Conservation (phyloP, 2,888 invertebrate species). For the Penaeus monodon region DNA sequence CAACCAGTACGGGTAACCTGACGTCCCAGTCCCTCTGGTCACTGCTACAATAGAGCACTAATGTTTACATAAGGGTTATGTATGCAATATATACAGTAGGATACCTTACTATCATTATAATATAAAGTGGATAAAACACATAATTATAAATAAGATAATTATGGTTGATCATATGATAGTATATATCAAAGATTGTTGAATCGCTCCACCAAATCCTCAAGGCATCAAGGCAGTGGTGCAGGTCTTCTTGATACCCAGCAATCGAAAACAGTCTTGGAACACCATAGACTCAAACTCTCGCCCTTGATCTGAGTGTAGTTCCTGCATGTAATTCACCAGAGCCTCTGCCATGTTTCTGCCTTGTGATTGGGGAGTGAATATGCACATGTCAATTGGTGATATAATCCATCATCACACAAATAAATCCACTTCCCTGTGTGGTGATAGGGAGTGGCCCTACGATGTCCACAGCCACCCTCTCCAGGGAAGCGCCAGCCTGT, state of each 20-base stretch:
- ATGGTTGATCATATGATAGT: too few relatives aligned
- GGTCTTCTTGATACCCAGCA: slow-evolving; percentile 13
- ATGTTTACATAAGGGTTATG: too few relatives aligned
- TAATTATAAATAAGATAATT: too few relatives aligned
- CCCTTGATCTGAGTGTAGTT: slow-evolving; percentile 15
- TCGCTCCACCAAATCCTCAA: slow-evolving; percentile 12
- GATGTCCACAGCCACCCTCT: slow-evolving; percentile 11
- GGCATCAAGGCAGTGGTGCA: neutral
- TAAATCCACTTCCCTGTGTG: neutral
- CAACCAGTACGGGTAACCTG: neutral
- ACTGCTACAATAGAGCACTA: neutral
- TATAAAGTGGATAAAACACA: too few relatives aligned
- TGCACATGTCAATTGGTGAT: slow-evolving; percentile 2
- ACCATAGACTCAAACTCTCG: slow-evolving; percentile 16
- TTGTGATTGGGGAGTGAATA: neutral
- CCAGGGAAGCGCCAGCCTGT: neutral
- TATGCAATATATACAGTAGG: too few relatives aligned
- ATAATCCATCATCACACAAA: slow-evolving; percentile 22
- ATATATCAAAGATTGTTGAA: slow-evolving; percentile 13
- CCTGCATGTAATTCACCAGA: neutral
- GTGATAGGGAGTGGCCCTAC: neutral
- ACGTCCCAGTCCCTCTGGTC: slow-evolving; percentile 15
- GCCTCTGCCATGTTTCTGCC: slow-evolving; percentile 17
- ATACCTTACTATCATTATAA: too few relatives aligned
- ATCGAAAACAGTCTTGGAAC: neutral